Evolutionary conservation across 2,113 vertebrate species (phyloP).

Genomic region (Sialia sialis): DNA sequence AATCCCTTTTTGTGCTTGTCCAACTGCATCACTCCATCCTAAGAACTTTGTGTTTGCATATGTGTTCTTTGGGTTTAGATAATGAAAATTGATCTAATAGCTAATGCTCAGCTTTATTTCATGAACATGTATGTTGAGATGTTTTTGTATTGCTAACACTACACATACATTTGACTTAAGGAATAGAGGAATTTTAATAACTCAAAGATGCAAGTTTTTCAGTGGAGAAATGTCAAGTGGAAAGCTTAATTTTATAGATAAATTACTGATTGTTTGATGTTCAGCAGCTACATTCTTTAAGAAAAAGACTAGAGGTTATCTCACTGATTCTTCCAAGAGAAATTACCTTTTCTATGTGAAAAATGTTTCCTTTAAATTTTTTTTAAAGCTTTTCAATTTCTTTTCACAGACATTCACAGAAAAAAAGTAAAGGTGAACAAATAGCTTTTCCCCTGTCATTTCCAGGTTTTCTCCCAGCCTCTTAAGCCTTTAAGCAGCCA

Average conservation of each 20-base stretch:
- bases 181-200: neutral
- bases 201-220: neutral
- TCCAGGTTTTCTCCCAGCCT: neutral
- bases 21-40: neutral
- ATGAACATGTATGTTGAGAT: neutral
- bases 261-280: neutral
- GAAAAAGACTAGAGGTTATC: neutral
- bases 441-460: neutral
- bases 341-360: neutral
- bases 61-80: neutral
- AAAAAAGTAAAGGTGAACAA: neutral
- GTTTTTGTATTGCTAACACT: neutral
- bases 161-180: neutral
- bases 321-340: neutral
- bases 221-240: accelerated
- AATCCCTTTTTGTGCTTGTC: neutral
- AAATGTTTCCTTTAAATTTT: neutral
- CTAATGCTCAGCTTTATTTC: neutral
- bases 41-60: neutral
- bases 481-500: neutral
- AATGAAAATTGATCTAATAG: neutral
- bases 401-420: neutral
- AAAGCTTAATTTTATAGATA: neutral
- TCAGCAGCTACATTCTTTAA: neutral
- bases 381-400: neutral